Evolutionary conservation across 2,113 vertebrate genomes (phyloP).

Genomic region (Agapornis roseicollis): DNA sequence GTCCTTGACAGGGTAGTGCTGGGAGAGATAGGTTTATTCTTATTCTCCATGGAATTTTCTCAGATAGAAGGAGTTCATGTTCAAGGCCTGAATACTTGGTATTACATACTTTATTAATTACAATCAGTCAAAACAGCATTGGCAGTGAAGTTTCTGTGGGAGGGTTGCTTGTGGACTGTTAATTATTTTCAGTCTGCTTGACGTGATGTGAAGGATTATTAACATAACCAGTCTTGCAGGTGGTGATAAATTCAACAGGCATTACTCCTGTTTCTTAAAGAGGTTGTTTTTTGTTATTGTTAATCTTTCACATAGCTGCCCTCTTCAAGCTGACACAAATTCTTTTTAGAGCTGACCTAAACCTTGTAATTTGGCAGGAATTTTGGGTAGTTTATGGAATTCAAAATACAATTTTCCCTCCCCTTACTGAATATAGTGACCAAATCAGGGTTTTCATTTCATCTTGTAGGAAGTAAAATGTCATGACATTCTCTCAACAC

Average conservation of each 20-base stretch:
- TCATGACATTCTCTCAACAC: background rate
- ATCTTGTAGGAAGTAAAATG: background rate
- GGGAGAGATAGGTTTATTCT: background rate
- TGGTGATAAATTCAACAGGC: slow-evolving; percentile 9
- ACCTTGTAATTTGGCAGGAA: background rate
- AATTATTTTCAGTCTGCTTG: slow-evolving; percentile 33
- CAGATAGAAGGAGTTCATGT: background rate
- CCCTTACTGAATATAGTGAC: background rate
- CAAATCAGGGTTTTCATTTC: background rate
- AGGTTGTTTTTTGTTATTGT: background rate
- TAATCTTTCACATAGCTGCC: background rate
- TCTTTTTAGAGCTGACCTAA: background rate
- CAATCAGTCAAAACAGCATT: background rate
- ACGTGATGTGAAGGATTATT: background rate
- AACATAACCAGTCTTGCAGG: slow-evolving; percentile 58
- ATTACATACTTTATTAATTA: background rate
- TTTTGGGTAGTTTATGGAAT: background rate
- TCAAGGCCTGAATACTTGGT: background rate
- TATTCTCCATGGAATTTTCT: background rate
- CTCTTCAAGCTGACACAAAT: background rate
- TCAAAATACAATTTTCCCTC: background rate
- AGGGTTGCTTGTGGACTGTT: background rate
- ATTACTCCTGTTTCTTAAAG: background rate
- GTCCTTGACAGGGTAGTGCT: background rate
- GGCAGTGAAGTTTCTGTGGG: background rate